A percentile compares a stretch with the other conserved stretches of the same genome.
Conservation (phyloP, 2,797 vertebrate species). For the Lagocephalus sceleratus region DNA sequence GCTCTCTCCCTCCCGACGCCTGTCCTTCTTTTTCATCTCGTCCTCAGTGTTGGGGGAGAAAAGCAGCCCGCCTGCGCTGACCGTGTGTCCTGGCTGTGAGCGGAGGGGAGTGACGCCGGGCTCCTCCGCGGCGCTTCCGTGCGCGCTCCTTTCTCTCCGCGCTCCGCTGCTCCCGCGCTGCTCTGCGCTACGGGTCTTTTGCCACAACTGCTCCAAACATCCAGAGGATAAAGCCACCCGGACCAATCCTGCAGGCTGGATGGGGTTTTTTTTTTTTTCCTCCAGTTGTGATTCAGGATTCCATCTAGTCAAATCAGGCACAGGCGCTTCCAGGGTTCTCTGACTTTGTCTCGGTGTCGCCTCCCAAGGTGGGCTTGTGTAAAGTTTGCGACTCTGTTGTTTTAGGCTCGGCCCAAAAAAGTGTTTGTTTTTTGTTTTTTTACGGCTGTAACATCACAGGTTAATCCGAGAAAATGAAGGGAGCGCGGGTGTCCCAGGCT, state of each 20-base stretch:
- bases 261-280: too few species aligned
- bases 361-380: too few species aligned
- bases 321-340: neutral
- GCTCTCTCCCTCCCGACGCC: slow-evolving; percentile 9
- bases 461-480: slow-evolving; percentile 17
- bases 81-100: slow-evolving; percentile 24
- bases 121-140: slow-evolving; percentile 32
- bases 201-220: slow-evolving; percentile 48
- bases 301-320: neutral
- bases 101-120: slow-evolving; percentile 47
- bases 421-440: neutral
- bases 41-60: slow-evolving; percentile 22
- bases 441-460: slow-evolving; percentile 1
- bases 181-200: slow-evolving; percentile 45
- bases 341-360: neutral
- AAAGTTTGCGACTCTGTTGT: neutral
- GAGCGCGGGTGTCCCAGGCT: slow-evolving; percentile 29
- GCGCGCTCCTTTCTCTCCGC: slow-evolving; percentile 57
- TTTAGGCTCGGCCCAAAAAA: neutral
- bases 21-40: slow-evolving; percentile 7
- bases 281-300: neutral
- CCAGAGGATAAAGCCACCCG: slow-evolving; percentile 15
- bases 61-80: slow-evolving; percentile 22
- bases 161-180: slow-evolving; percentile 51
- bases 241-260: neutral